These are phyloP conservation scores for Rhea pennata DNA, from an alignment of 2,113 vertebrate genomes.

Conservation along the genomic window DNA sequence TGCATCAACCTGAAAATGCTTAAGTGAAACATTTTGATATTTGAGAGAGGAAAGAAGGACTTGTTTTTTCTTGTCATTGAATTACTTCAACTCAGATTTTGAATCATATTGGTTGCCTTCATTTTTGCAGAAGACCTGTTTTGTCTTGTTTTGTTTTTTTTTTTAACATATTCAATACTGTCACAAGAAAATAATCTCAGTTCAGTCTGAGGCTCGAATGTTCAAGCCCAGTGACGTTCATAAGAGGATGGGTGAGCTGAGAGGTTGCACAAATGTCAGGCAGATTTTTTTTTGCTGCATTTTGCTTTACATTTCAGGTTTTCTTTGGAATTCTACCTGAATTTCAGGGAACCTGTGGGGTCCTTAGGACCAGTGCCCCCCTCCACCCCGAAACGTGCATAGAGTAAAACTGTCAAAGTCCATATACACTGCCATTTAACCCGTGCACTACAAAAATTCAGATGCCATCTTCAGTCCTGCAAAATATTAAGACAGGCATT, in stretches of 20 bases:
- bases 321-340: constrained; percentile 1
- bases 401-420: background rate
- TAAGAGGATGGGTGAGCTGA: background rate
- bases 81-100: constrained; percentile 7
- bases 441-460: constrained; percentile 32
- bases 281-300: background rate
- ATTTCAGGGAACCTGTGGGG: background rate
- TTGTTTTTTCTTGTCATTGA: constrained; percentile 28
- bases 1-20: background rate
- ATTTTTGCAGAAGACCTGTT: background rate
- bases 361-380: background rate
- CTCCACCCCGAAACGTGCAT: background rate
- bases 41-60: background rate
- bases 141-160: background rate
- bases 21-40: background rate
- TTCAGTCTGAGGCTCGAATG: background rate
- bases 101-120: constrained; percentile 30
- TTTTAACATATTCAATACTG: background rate
- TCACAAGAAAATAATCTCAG: background rate
- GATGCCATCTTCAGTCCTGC: constrained; percentile 60
- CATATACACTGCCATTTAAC: background rate
- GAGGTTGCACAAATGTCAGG: background rate
- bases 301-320: background rate
- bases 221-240: background rate
- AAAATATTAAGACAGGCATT: constrained; percentile 60